Conservation (phyloP, 2,888 invertebrate species). For the Oxystoma pomonae region DNA sequence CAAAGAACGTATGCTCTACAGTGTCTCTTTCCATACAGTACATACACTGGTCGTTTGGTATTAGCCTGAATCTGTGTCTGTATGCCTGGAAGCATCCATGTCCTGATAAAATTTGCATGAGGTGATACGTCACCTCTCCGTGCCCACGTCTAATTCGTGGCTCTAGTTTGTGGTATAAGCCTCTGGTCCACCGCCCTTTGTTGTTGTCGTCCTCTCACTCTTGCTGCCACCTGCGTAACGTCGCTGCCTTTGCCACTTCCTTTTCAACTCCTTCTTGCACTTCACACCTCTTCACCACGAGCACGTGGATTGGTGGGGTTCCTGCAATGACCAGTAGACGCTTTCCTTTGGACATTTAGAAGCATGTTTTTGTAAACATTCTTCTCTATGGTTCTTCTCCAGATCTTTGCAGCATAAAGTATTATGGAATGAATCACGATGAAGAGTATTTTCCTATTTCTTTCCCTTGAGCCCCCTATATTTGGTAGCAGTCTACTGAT, state of each 20-base stretch:
- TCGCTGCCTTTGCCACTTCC: neutral
- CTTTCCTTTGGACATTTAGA: constrained; percentile 13
- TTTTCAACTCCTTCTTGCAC: neutral
- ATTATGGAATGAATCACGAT: constrained; percentile 3
- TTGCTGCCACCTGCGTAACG: neutral
- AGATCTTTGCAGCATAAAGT: constrained; percentile 11
- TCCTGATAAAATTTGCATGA: neutral
- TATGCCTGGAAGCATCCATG: neutral
- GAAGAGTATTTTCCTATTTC: constrained; percentile 5
- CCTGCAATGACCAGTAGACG: constrained; percentile 10
- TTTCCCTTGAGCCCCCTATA: constrained; percentile 7
- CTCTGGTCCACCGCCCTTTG: neutral
- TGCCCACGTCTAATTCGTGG: neutral
- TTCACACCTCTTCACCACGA: neutral
- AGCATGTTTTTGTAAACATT: constrained; percentile 8
- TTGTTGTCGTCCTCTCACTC: neutral
- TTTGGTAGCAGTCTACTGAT: constrained; percentile 1
- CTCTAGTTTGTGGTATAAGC: no score
- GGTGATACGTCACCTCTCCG: neutral
- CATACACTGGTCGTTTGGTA: neutral
- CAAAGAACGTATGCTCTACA: neutral
- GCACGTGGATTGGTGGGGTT: constrained; percentile 8
- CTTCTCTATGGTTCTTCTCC: constrained; percentile 6
- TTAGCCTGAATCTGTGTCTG: neutral
- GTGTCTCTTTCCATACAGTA: neutral